These are phyloP conservation scores for Colletes latitarsis DNA, from an alignment of 1,140 invertebrate genomes.

Conservation along the genomic window DNA sequence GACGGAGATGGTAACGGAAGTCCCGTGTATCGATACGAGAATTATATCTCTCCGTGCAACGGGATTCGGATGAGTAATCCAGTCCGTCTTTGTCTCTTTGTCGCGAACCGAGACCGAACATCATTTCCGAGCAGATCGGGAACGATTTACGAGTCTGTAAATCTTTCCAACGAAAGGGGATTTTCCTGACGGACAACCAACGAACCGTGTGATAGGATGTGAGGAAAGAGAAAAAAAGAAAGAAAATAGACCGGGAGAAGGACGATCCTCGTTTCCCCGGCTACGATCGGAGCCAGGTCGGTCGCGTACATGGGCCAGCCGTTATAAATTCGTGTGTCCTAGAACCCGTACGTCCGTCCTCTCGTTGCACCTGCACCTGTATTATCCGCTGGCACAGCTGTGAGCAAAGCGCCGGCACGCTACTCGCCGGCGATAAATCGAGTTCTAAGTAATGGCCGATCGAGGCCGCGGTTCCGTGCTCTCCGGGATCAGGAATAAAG, in stretches of 20 bases:
- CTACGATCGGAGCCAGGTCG: conserved; percentile 35
- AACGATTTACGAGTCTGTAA: conserved; percentile 63
- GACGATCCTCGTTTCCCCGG: conserved; percentile 31
- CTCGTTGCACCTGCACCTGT: conserved; percentile 58
- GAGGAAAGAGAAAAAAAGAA: conserved; percentile 18
- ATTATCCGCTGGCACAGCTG: conserved; percentile 56
- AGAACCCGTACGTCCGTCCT: conserved; percentile 23
- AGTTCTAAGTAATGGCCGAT: conserved; percentile 62
- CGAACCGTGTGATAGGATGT: conserved; percentile 47
- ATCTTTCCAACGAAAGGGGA: conserved; percentile 43
- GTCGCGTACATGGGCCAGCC: conserved; percentile 26
- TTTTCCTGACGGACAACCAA: conserved; percentile 52
- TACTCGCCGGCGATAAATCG: conserved; percentile 65
- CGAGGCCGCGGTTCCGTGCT: conserved; percentile 41
- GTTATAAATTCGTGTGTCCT: conserved; percentile 63
- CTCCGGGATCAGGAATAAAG: conserved; percentile 41
- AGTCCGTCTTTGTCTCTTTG: conserved; percentile 31
- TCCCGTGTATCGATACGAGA: background rate
- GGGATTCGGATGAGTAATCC: no score
- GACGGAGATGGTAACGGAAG: no score
- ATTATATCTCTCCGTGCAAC: background rate
- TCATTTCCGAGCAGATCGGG: conserved; percentile 57
- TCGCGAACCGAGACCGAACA: conserved; percentile 49
- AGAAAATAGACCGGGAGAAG: conserved; percentile 26
- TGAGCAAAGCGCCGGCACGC: conserved; percentile 35